Percentiles rank a stretch among this genome's conserved stretches.
phyloP scores from a whole-genome alignment of 2,797 vertebrate genomes.

The Mus caroli region DNA sequence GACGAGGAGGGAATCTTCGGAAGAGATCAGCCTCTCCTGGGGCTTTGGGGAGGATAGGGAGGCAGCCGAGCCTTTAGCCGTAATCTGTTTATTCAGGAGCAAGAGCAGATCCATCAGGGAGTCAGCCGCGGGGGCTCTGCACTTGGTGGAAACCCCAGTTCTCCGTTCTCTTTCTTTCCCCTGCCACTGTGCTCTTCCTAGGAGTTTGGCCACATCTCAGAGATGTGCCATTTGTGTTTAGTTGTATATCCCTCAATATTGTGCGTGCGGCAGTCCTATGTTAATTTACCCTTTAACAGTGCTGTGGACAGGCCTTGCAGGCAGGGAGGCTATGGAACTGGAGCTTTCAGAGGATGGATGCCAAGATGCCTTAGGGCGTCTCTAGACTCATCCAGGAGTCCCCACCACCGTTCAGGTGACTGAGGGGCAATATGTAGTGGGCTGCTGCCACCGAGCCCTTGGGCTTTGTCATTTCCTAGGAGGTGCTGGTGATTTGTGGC shows the following conservation, averaged over 20 bases:
- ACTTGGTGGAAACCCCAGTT: constrained; percentile 72
- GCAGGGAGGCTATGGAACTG: neutral
- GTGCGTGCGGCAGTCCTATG: neutral
- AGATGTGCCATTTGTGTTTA: constrained; percentile 73
- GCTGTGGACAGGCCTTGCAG: neutral
- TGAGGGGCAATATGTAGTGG: neutral
- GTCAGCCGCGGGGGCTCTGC: constrained; percentile 45
- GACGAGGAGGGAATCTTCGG: constrained; percentile 69
- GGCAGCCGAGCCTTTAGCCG: constrained; percentile 78
- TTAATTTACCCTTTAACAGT: constrained; percentile 17
- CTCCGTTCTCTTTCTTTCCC: neutral
- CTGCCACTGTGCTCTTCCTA: constrained; percentile 62
- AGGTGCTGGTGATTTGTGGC: neutral
- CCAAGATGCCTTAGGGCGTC: neutral
- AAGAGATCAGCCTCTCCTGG: constrained; percentile 78
- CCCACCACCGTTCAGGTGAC: neutral
- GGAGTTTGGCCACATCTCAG: constrained; percentile 62
- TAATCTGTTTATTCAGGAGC: constrained; percentile 83
- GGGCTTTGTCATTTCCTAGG: neutral
- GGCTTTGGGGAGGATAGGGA: constrained; percentile 80
- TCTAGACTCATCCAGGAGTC: neutral
- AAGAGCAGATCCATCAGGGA: constrained; percentile 71
- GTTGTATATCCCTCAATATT: constrained; percentile 52
- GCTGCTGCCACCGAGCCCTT: neutral
- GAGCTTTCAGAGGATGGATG: neutral